These are phyloP conservation scores for Crypturellus undulatus DNA, from an alignment of 2,113 vertebrate genomes.

Conservation along the genomic window DNA sequence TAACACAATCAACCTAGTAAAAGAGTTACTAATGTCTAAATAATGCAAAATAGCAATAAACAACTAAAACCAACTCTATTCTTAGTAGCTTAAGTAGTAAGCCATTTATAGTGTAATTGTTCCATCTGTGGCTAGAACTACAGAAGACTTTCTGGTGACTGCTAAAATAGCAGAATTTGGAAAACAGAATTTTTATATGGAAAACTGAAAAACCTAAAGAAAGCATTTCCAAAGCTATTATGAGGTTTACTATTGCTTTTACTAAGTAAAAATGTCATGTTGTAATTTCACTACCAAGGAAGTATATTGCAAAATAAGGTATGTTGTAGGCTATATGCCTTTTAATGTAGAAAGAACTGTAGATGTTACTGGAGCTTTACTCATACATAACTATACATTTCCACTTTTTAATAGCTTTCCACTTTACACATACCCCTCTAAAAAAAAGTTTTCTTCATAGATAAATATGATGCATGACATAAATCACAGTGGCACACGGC, in stretches of 20 bases:
- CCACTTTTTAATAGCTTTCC: background rate
- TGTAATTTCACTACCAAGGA: background rate
- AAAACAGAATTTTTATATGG: background rate
- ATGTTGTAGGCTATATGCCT: rapidly evolving
- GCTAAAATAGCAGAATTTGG: background rate
- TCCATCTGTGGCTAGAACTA: background rate
- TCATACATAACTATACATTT: background rate
- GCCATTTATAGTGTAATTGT: background rate
- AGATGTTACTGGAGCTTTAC: background rate
- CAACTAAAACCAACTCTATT: rapidly evolving
- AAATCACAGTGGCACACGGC: background rate
- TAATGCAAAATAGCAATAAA: background rate
- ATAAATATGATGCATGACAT: background rate
- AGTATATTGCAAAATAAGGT: background rate
- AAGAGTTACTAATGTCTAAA: background rate
- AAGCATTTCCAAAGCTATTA: background rate
- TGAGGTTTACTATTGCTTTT: background rate
- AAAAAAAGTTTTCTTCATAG: rapidly evolving
- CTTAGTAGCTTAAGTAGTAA: background rate
- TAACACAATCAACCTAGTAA: background rate
- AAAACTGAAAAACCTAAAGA: background rate
- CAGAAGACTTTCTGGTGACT: background rate
- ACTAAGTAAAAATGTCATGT: background rate
- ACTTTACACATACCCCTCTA: background rate
- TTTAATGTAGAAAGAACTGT: background rate